These are phyloP conservation scores for Masticophis lateralis DNA, from an alignment of 2,797 vertebrate species.

Conservation along the genomic window DNA sequence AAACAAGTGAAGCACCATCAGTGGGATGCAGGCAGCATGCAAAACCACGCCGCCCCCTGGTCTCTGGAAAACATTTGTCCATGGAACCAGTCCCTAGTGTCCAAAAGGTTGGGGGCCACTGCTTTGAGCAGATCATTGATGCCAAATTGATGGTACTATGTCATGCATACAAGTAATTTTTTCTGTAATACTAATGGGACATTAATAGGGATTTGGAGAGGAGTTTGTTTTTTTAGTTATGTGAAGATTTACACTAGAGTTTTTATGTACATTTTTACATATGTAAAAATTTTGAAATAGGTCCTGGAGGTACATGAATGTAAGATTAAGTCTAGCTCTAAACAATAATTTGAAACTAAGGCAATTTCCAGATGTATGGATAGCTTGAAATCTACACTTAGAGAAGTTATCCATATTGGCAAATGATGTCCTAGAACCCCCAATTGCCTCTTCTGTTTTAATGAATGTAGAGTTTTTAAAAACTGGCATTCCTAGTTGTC, in stretches of 20 bases:
- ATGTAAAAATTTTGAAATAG: not conserved
- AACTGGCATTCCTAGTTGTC: not conserved
- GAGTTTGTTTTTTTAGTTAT: not conserved
- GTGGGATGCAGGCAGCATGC: too few species aligned
- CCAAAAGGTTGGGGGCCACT: too few species aligned
- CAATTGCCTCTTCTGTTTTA: not conserved
- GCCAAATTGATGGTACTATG: not conserved
- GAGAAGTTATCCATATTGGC: not conserved
- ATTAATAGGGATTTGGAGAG: not conserved
- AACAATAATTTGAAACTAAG: not conserved
- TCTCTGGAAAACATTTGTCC: not conserved
- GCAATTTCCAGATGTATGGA: not conserved
- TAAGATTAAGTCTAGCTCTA: not conserved
- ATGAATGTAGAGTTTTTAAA: not conserved
- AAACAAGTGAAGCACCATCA: too few species aligned
- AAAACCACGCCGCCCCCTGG: too few species aligned
- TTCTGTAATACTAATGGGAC: not conserved
- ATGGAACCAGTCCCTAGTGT: too few species aligned
- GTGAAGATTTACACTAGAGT: not conserved
- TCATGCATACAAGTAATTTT: not conserved
- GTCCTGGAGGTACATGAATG: not conserved
- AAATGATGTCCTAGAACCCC: not conserved
- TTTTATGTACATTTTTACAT: not conserved
- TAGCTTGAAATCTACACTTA: not conserved
- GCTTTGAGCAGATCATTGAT: not conserved